Base-by-base conservation (phyloP, 2,888 invertebrate genomes). In the Calameuta pallipes region DNA sequence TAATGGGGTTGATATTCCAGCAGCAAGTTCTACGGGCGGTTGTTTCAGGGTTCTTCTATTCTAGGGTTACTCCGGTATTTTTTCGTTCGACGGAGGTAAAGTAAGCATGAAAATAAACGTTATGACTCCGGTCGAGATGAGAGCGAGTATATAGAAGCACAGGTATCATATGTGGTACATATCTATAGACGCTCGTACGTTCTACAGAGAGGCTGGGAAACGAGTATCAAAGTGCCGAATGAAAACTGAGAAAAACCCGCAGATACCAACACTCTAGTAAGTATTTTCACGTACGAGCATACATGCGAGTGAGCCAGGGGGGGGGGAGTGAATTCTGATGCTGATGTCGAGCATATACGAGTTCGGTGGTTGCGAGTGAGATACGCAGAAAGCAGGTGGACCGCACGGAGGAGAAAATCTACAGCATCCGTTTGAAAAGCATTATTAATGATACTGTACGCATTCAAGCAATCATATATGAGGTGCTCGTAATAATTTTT, bases 361-460 rank as follows among this genome's bases (percentile, higher is more conserved):
- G 23, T 56, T 23, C 23, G 9, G 9, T 56, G 56, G 41, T 41
- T 41, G 23, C 6, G 15, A 15, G 41, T 41, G 41, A 41, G 23
- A 56, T 56, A 56, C 56, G 23, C 2, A 56, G 56, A 56, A 15
- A 56, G 56, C 23, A 56, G 23, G 56, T 56, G 56, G 56, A 56
- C 56, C 56, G 31, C 4, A 71, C 78, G 75, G 84, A 78, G 81
- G 80, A 80, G 80, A 75, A 41, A 15, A 15, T 56, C 56, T 56
- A 6, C 23, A 56, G 56, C 56, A 56, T 23, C 56, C 56, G 56
- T 56, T 56, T 83, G 84, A 83, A 87, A 86, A 85, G 85, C 81
- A 81, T 84, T 85, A 82, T 82, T 87, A 87, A 88, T 86, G 87
- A 85, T 84, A 87, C 86, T 86, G 87, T 86, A 80, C 80, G 82